A percentile compares a stretch with the other conserved stretches of the same genome.
Evolutionary conservation across 2,888 invertebrate genomes (phyloP).

Genomic region (Ganaspis brasiliensis): DNA sequence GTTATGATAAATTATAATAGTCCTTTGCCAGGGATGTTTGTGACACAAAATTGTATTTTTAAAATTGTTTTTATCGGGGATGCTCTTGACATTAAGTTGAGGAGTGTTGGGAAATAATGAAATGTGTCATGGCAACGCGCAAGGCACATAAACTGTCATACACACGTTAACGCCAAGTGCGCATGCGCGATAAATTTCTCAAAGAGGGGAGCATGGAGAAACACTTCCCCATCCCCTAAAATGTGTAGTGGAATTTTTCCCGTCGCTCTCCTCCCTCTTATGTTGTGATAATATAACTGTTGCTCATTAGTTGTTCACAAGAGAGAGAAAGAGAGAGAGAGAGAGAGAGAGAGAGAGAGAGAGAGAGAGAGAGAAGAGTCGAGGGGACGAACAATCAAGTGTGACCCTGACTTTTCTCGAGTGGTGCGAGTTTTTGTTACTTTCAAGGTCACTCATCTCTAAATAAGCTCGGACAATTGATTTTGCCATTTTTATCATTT

Average conservation of each 20-base stretch:
- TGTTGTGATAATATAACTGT: constrained; percentile 32
- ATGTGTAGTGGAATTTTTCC: constrained; percentile 13
- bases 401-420: constrained; percentile 33
- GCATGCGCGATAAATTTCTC: constrained; percentile 2
- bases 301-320: constrained; percentile 33
- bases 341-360: too few relatives aligned
- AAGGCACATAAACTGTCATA: not conserved
- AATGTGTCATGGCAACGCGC: constrained; percentile 6
- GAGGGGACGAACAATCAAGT: constrained; percentile 30
- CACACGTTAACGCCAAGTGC: not conserved
- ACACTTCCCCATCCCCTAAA: not conserved
- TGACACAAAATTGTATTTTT: too few relatives aligned
- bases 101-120: not conserved
- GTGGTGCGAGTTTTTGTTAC: not conserved
- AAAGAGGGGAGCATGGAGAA: constrained; percentile 1
- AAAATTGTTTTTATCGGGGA: too few relatives aligned
- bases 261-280: not conserved
- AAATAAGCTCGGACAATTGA: too few relatives aligned
- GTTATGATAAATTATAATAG: too few relatives aligned
- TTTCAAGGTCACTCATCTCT: too few relatives aligned
- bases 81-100: not conserved
- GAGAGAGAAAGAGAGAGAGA: too few relatives aligned
- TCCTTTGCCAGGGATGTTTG: too few relatives aligned
- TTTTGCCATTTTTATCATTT: too few relatives aligned
- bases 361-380: too few relatives aligned